Conservation (phyloP, 2,888 invertebrate genomes). For the Chrysolina americana region DNA sequence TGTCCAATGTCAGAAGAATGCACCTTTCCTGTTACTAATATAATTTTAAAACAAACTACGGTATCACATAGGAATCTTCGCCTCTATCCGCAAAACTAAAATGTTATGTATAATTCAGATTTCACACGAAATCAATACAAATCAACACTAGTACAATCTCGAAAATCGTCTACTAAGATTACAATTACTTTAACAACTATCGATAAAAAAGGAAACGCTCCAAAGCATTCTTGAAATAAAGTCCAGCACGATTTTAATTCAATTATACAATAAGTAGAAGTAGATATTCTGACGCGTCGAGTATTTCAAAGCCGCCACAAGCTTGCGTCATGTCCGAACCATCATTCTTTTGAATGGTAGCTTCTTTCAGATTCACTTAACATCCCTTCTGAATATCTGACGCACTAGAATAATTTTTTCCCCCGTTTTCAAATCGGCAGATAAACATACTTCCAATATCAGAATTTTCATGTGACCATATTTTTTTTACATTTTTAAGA, state of each 20-base stretch:
- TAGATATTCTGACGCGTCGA: no score
- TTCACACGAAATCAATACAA: constrained; percentile 38
- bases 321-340: no score
- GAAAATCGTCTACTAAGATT: constrained; percentile 29
- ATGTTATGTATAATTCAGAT: constrained; percentile 32
- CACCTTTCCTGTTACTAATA: constrained; percentile 51
- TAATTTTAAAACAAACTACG: constrained; percentile 27
- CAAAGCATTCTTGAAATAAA: neutral
- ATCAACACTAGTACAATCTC: constrained; percentile 35
- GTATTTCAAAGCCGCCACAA: no score
- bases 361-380: no score
- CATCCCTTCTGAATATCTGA: no score
- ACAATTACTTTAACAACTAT: constrained; percentile 9
- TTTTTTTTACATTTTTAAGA: no score
- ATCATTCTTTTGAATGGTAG: no score
- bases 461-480: no score
- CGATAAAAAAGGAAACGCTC: constrained; percentile 1
- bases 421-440: no score
- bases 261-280: neutral
- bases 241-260: neutral
- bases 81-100: constrained; percentile 32
- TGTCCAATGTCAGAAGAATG: constrained; percentile 58
- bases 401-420: no score
- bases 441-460: no score
- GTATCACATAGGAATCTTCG: constrained; percentile 26